phyloP scores from a whole-genome alignment of 2,888 invertebrate genomes.

The Tolmerus cingulatus region DNA sequence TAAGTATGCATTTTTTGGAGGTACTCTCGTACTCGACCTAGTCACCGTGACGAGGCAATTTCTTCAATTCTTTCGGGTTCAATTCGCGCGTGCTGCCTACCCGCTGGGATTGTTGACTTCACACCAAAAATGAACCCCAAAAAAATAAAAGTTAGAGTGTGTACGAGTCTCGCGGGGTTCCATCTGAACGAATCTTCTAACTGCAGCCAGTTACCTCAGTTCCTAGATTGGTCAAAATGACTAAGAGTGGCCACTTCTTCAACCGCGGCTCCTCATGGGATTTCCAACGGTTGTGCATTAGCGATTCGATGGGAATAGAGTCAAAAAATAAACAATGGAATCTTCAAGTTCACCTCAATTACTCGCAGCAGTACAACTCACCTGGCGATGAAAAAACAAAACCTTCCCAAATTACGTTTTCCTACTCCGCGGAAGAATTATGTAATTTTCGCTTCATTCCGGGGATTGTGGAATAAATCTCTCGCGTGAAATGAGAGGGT shows the following conservation, averaged over 20 bases:
- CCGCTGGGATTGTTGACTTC: constrained; percentile 16
- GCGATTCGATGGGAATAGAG: not conserved
- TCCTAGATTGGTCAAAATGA: not conserved
- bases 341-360: not conserved
- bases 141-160: not conserved
- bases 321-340: not conserved
- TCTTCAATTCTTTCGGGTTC: constrained; percentile 6
- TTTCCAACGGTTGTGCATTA: not conserved
- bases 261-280: not conserved
- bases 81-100: constrained; percentile 15
- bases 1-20: not conserved
- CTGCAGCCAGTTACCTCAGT: not conserved
- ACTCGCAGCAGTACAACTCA: not conserved
- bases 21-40: not conserved
- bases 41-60: constrained; percentile 11
- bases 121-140: not conserved
- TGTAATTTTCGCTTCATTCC: not conserved
- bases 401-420: not conserved
- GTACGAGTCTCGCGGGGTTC: not conserved
- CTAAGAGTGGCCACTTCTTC: not conserved
- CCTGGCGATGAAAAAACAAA: not conserved
- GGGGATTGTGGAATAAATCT: not conserved
- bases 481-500: not conserved
- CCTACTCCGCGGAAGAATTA: not conserved
- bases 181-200: not conserved